Conservation (phyloP, 2,888 invertebrate species). For the Drosophila mimetica region DNA sequence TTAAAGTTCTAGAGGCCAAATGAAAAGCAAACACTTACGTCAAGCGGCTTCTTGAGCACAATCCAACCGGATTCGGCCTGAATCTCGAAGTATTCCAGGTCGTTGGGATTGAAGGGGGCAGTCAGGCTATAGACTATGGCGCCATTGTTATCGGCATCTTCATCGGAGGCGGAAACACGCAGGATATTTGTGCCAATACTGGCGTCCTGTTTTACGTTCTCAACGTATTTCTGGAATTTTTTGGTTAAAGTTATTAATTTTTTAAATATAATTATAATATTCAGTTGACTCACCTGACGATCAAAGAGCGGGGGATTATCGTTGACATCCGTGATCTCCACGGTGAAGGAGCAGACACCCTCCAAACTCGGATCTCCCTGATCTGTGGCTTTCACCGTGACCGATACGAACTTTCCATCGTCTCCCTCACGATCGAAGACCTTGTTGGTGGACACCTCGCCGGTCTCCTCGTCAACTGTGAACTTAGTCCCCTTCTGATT, state of each 20-base stretch:
- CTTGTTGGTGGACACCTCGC: slow-evolving; percentile 97
- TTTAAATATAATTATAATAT: too few relatives aligned
- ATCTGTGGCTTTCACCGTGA: slow-evolving; percentile 98
- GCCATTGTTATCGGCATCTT: slow-evolving; percentile 98
- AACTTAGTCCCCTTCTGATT: slow-evolving; percentile 98
- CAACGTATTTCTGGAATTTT: slow-evolving; percentile 93
- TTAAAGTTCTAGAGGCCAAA: slow-evolving; percentile 18
- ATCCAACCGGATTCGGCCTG: slow-evolving; percentile 99
- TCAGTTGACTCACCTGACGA: slow-evolving; percentile 89
- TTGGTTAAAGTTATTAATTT: not conserved
- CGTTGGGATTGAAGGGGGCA: slow-evolving; percentile 94
- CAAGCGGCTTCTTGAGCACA: slow-evolving; percentile 96
- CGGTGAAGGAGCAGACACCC: slow-evolving; percentile 99
- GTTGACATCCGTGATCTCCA: slow-evolving; percentile 98
- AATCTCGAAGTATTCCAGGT: slow-evolving; percentile 97
- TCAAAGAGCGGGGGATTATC: slow-evolving; percentile 98
- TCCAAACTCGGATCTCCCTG: slow-evolving; percentile 99
- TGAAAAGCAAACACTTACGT: slow-evolving; percentile 91
- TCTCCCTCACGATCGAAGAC: slow-evolving; percentile 98
- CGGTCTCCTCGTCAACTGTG: slow-evolving; percentile 97
- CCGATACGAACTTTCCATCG: slow-evolving; percentile 97
- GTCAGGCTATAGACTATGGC: slow-evolving; percentile 96
- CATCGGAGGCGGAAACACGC: slow-evolving; percentile 97
- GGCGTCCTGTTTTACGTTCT: slow-evolving; percentile 98
- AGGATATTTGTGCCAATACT: slow-evolving; percentile 97